Base-by-base conservation (phyloP, 1,140 invertebrate genomes). In the Micrasema minimum region DNA sequence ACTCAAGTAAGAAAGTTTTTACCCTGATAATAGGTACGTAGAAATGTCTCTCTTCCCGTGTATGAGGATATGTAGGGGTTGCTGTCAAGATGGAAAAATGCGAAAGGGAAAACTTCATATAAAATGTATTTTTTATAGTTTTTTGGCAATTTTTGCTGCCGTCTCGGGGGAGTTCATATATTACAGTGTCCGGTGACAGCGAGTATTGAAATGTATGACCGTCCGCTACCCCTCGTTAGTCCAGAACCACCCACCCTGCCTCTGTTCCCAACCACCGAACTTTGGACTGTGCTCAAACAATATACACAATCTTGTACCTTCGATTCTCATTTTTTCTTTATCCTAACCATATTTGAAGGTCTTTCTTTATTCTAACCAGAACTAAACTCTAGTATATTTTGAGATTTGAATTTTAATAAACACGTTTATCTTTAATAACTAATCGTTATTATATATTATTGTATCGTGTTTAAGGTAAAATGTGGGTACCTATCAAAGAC, bases 71-170 rank as follows among this genome's bases (percentile, higher is more conserved):
- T 67, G 66, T 45, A 45, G 43, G 66, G 66, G 66, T 69, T 57
- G 55, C 67, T 51, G 67, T 69, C 53, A 61, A 50, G 67, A 69
- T 23, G 67, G 38, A 69, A 62, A 69, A 62, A 69, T 69, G 59
- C 48, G 72, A 66, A 70, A 55, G 61, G 72, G 37, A 59, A 69
- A 71, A 74, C 68, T 74, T 74, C 72, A 74, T 72, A 75, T 75
- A 75, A 75, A 75, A 75, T 75, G 73, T 75, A 75, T 75, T 75
- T 75, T 75, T 75, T 75, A 75, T 75, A 75, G 73, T 75, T 75
- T 75, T 74, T 75, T 71, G 66, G 73, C 73, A 75, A 75, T 75
- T 75, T 75, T 75, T 71, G 73, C 35, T 61, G 38, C 43, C 16
- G 38, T 72, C 69, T 66, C 73, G 43, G 10, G 73, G 69, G 73